These are phyloP conservation scores for Scaptomyza flava DNA, from an alignment of 2,888 invertebrate genomes.

Conservation along the genomic window DNA sequence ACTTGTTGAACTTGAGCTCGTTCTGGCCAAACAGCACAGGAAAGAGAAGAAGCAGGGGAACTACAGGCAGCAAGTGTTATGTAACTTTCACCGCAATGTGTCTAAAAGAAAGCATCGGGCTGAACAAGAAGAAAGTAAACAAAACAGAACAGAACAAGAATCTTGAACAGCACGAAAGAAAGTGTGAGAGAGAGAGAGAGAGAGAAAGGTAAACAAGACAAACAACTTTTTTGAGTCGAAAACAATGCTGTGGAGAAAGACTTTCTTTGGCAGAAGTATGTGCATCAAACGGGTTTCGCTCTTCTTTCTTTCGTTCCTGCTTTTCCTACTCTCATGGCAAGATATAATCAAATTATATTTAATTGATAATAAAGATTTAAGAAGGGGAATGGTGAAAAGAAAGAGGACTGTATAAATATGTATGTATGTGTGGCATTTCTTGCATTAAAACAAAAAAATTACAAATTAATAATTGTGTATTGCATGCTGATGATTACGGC, in stretches of 20 bases:
- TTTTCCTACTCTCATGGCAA: conserved; percentile 3
- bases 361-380: conserved; percentile 4
- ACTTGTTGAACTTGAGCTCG: conserved; percentile 72
- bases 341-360: conserved; percentile 17
- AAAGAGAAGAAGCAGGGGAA: conserved; percentile 26
- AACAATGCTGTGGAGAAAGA: conserved; percentile 31
- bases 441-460: no score
- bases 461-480: not conserved
- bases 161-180: conserved; percentile 23
- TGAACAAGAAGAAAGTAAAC: conserved; percentile 71
- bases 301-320: not conserved
- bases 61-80: conserved; percentile 70
- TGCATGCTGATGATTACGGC: conserved; percentile 58
- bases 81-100: conserved; percentile 80
- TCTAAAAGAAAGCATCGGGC: conserved; percentile 46
- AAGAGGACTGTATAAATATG: no score
- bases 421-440: no score
- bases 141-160: conserved; percentile 52
- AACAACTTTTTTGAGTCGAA: conserved; percentile 21
- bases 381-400: no score
- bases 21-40: conserved; percentile 57
- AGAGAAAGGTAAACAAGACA: conserved; percentile 34
- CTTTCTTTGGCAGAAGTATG: conserved; percentile 41
- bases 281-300: conserved; percentile 27
- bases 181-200: conserved; percentile 18